A percentile compares a stretch with the other conserved stretches of the same genome.
Evolutionary conservation across 2,888 invertebrate species (phyloP).

Genomic region (Watsonalla cultraria): DNA sequence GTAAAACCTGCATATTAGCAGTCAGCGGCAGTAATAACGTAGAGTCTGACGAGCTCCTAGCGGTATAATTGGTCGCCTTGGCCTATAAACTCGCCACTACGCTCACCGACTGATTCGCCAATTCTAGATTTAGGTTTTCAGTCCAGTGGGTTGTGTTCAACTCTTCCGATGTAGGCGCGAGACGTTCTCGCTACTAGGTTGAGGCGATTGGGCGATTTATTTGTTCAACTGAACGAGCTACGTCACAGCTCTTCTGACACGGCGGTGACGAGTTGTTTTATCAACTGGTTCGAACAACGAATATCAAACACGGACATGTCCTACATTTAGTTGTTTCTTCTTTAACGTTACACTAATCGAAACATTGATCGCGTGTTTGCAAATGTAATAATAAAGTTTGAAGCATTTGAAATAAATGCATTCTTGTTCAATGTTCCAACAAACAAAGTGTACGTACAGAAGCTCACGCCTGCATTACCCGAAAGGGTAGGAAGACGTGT

Average conservation of each 20-base stretch:
- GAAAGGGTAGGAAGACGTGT: no score
- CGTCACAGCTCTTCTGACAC: not conserved
- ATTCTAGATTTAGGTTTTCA: constrained; percentile 78
- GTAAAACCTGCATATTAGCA: constrained; percentile 36
- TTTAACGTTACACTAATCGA: not conserved
- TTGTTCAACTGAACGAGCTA: not conserved
- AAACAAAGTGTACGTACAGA: no score
- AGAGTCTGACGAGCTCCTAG: constrained; percentile 35
- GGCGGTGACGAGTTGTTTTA: not conserved
- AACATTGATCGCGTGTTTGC: no score
- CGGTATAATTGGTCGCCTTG: constrained; percentile 67
- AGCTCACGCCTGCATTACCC: no score
- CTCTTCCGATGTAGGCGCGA: constrained; percentile 47
- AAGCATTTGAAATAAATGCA: no score
- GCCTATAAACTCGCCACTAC: constrained; percentile 62
- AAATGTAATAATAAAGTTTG: no score
- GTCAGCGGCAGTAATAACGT: constrained; percentile 24
- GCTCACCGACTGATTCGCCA: constrained; percentile 63
- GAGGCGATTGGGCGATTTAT: not conserved
- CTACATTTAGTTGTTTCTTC: not conserved
- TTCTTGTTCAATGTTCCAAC: no score
- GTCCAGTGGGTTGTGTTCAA: constrained; percentile 65
- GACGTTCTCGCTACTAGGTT: constrained; percentile 12
- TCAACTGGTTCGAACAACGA: not conserved
- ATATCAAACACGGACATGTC: not conserved